Evolutionary conservation across 2,888 invertebrate genomes (phyloP).

Genomic region (Ennomos erosarius): DNA sequence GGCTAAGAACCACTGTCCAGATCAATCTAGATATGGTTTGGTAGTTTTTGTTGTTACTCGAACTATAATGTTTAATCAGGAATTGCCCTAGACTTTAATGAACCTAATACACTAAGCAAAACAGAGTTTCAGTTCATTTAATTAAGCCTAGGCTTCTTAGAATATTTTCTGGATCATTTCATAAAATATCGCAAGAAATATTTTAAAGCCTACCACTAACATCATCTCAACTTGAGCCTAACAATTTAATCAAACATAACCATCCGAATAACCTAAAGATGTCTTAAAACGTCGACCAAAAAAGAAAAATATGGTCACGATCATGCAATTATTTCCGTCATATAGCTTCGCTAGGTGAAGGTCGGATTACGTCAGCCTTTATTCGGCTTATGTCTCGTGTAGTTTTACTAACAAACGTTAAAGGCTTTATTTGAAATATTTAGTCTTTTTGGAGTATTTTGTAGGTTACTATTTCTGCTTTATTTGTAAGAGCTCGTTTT

Average conservation of each 20-base stretch:
- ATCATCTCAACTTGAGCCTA: too few species aligned
- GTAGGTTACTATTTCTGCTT: not conserved
- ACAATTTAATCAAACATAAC: too few species aligned
- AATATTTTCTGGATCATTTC: too few species aligned
- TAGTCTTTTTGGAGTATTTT: too few species aligned
- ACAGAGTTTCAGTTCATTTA: too few species aligned
- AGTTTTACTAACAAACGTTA: not conserved
- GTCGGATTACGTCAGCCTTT: conserved; percentile 55
- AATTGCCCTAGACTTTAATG: too few species aligned
- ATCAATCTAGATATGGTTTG: not conserved
- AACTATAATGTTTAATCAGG: too few species aligned
- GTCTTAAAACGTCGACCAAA: conserved; percentile 29
- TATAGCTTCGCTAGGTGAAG: conserved; percentile 57
- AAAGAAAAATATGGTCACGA: conserved; percentile 49
- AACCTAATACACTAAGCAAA: too few species aligned
- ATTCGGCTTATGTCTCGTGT: conserved; percentile 34
- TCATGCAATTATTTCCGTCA: conserved; percentile 60
- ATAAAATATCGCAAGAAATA: too few species aligned
- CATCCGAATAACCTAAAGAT: conserved; percentile 3
- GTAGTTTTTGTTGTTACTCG: not conserved
- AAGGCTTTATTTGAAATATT: conserved; percentile 17
- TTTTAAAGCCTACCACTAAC: too few species aligned
- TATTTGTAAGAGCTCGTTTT: conserved; percentile 4
- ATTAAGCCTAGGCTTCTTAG: too few species aligned
- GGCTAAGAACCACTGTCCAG: too few species aligned